phyloP scores from a whole-genome alignment of 1,140 invertebrate species.

The Brachionus rubens region DNA sequence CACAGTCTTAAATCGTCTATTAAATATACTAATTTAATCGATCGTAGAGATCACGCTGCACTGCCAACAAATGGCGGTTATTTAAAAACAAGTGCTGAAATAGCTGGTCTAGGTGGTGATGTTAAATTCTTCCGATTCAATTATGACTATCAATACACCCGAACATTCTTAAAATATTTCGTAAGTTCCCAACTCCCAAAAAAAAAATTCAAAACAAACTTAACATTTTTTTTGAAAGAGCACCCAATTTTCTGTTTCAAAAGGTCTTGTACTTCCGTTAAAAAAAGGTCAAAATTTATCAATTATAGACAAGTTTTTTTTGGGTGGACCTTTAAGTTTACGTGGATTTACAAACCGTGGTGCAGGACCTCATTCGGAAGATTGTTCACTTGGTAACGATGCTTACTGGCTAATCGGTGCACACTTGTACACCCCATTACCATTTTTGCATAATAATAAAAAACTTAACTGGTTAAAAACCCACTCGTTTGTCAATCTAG shows the following conservation, averaged over 20 bases:
- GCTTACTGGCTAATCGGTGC: conserved; percentile 75
- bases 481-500: conserved; percentile 79
- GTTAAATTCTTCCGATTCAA: conserved; percentile 80
- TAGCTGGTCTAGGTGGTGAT: conserved; percentile 81
- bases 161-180: conserved; percentile 66
- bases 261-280: conserved; percentile 67
- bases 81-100: conserved; percentile 67
- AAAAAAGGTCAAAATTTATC: conserved; percentile 63
- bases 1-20: conserved; percentile 79
- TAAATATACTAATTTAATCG: conserved; percentile 71
- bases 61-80: conserved; percentile 72
- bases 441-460: conserved; percentile 72
- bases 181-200: conserved; percentile 62
- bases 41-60: conserved; percentile 73
- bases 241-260: conserved; percentile 69
- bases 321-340: conserved; percentile 78
- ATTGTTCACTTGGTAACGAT: conserved; percentile 60
- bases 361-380: conserved; percentile 72
- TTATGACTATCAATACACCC: conserved; percentile 72
- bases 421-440: conserved; percentile 78
- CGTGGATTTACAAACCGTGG: conserved; percentile 78
- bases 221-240: conserved; percentile 64
- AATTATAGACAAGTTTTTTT: conserved; percentile 77
- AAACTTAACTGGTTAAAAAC: conserved; percentile 74
- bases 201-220: no score